Percentiles rank a stretch among this genome's conserved stretches.
Conservation (phyloP, 2,797 vertebrate species). For the Neopelma chrysocephalum region DNA sequence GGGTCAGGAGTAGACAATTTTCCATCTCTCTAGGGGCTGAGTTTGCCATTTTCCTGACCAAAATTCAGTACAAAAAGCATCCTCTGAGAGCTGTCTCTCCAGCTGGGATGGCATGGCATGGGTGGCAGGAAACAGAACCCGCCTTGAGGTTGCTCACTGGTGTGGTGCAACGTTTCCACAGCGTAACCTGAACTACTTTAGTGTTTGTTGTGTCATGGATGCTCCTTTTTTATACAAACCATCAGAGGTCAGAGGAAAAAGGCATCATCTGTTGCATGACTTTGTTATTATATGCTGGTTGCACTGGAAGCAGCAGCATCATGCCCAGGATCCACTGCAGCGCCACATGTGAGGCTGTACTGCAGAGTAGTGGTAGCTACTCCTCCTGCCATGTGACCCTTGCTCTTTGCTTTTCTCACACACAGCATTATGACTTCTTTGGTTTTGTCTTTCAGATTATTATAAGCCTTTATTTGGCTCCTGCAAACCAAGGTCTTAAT, state of each 20-base stretch:
- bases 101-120: rapidly evolving
- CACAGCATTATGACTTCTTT: not conserved
- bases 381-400: not conserved
- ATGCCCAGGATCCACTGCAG: not conserved
- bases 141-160: not conserved
- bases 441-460: not conserved
- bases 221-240: not conserved
- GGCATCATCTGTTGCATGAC: not conserved
- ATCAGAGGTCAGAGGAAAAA: not conserved
- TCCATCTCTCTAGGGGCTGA: not conserved
- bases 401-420: not conserved
- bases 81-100: rapidly evolving
- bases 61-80: not conserved
- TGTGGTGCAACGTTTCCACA: not conserved
- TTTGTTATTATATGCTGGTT: not conserved
- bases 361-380: rapidly evolving
- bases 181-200: not conserved
- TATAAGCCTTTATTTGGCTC: not conserved
- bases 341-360: rapidly evolving
- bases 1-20: not conserved
- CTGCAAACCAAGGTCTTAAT: slow-evolving; percentile 14
- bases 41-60: not conserved
- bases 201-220: not conserved
- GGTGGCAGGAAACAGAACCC: not conserved
- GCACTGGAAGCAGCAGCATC: not conserved